Base-by-base conservation (phyloP, 2,113 vertebrate species). In the Psittacus erithacus region DNA sequence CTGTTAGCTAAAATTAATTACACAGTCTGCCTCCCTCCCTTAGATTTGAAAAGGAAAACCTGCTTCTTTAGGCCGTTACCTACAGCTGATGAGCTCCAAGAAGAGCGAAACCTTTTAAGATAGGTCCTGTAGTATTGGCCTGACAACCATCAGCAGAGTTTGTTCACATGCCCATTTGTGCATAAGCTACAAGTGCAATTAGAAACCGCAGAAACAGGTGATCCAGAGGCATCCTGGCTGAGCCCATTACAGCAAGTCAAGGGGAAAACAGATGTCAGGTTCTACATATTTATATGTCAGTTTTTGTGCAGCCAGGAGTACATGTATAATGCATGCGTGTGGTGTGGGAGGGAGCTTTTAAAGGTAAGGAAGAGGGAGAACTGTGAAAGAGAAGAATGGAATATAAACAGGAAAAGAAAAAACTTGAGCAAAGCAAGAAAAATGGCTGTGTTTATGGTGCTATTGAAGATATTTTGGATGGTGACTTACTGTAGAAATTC, bases 91-190 rank as follows among this genome's bases (percentile, higher is more conserved):
- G 94, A 88, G 84, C 86, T 95, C 92, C 87, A 96, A 92, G 80
- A 94, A 96, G 76, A 92, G 94, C 52, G 18, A 93, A 96, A 83
- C 82, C 97, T 97, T 35, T 83, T 97, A 97, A 97, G 81, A 60
- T 41, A 75, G 96, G 97, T 97, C 97, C 97, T 97, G 97, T 97
- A 97, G 96, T 97, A 96, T 97, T 97, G 97, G 97, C 96, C 95
- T 84, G 8, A 38, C 10, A 9, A 28, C 14, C 27, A 22, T 8
- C 33, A 8, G 44, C 5, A n/a, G 4, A 44, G 28, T 75, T 69
- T 9, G 17, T 22, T 46, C 6, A 8, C 6, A 2, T 24, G 49
- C 18, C 0, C 5, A 28, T 13, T 6, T 24, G 33, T 3, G 29
- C 71, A 27, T 17, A 7, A 28, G 64, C 18, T 57, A 3, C 20